Evolutionary conservation across 2,888 invertebrate species (phyloP).

Genomic region (Agrotis clavis): DNA sequence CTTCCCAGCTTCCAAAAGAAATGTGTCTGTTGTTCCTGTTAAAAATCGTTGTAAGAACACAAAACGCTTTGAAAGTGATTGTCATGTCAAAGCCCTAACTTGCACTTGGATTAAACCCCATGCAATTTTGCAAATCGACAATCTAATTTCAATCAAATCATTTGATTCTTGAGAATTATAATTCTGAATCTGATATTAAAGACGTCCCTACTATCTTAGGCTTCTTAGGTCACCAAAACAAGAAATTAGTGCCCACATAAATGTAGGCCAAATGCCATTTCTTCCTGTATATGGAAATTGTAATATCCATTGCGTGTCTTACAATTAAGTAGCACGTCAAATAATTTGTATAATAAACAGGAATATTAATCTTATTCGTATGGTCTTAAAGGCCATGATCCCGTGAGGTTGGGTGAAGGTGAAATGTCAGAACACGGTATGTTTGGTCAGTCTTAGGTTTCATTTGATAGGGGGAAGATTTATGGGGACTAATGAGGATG

Average conservation of each 20-base stretch:
- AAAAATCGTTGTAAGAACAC: no score
- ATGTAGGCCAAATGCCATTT: constrained; percentile 6
- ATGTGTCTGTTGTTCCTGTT: no score
- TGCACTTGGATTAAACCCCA: no score
- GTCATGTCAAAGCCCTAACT: no score
- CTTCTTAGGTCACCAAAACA: not conserved
- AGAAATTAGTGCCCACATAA: not conserved
- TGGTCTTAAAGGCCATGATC: constrained; percentile 28
- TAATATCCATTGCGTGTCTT: constrained; percentile 39
- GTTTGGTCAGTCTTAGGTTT: constrained; percentile 34
- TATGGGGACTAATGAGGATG: not conserved
- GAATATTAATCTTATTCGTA: constrained; percentile 39
- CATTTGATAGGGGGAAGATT: constrained; percentile 27
- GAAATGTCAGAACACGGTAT: constrained; percentile 29
- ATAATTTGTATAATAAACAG: constrained; percentile 22
- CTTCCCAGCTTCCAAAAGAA: no score
- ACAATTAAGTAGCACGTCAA: constrained; percentile 13
- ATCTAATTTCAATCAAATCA: no score
- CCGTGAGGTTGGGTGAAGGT: constrained; percentile 20
- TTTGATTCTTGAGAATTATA: no score
- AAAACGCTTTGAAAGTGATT: no score
- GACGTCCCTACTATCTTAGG: not conserved
- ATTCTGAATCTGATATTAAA: no score
- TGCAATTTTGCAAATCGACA: no score
- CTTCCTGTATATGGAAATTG: constrained; percentile 34